Evolutionary conservation across 1,140 invertebrate genomes (phyloP).

Genomic region (Drosophila orosa): DNA sequence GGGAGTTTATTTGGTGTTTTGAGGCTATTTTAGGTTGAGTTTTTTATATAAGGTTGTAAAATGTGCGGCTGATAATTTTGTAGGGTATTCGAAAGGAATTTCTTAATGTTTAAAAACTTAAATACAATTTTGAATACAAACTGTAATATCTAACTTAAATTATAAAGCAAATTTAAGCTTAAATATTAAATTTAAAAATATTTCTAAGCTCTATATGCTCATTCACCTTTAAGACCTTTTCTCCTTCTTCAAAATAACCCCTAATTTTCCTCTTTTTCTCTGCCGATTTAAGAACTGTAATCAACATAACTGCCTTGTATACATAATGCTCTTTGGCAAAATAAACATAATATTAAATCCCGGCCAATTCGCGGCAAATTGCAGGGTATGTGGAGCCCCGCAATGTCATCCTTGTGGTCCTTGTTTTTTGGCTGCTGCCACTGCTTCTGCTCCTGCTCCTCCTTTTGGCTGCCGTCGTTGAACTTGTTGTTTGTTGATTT

Average conservation of each 20-base stretch:
- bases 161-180: not conserved
- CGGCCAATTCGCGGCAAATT: constrained; percentile 27
- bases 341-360: constrained; percentile 47
- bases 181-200: not conserved
- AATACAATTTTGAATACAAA: too few relatives aligned
- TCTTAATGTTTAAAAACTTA: too few relatives aligned
- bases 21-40: not conserved
- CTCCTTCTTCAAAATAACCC: too few relatives aligned
- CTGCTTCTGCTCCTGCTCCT: not conserved
- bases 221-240: not conserved
- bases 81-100: too few relatives aligned
- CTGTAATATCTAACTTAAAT: too few relatives aligned
- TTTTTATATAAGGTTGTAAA: not conserved
- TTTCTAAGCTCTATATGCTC: not conserved
- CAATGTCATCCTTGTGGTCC: constrained; percentile 21
- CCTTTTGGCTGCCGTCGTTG: constrained; percentile 18
- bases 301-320: constrained; percentile 31
- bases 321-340: constrained; percentile 34
- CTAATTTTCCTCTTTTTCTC: not conserved
- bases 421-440: constrained; percentile 2
- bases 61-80: too few relatives aligned
- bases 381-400: constrained; percentile 31
- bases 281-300: constrained; percentile 23
- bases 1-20: not conserved
- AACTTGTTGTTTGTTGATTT: constrained; percentile 70